Conservation (phyloP, 2,113 vertebrate genomes). For the Myiozetetes cayanensis region DNA sequence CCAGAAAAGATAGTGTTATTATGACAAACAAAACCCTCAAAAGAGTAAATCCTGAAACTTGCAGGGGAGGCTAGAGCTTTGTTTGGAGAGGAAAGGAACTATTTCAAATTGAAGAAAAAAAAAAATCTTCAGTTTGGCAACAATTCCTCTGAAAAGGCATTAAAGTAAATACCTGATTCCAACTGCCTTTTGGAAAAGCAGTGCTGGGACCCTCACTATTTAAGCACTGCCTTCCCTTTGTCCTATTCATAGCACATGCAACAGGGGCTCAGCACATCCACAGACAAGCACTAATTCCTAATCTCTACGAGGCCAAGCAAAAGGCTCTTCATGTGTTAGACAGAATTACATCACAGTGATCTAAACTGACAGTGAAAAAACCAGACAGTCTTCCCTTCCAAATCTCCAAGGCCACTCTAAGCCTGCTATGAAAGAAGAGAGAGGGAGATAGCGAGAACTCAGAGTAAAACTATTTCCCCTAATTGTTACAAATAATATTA, state of each 20-base stretch:
- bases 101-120: background rate
- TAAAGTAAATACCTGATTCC: background rate
- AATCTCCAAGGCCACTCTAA: slow-evolving; percentile 27
- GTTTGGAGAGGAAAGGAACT: background rate
- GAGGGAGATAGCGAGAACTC: background rate
- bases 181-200: background rate
- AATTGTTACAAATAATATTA: slow-evolving; percentile 22
- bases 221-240: slow-evolving; percentile 31
- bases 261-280: slow-evolving; percentile 31
- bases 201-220: background rate
- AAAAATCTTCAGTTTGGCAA: background rate
- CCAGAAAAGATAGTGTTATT: background rate
- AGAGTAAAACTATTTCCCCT: background rate
- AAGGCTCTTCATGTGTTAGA: slow-evolving; percentile 46
- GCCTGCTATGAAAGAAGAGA: slow-evolving; percentile 27
- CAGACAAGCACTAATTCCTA: slow-evolving; percentile 59
- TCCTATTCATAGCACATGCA: slow-evolving; percentile 37
- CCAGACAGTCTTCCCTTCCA: slow-evolving; percentile 44
- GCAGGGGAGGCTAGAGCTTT: background rate
- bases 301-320: slow-evolving; percentile 59
- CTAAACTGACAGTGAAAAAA: slow-evolving; percentile 55
- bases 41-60: background rate
- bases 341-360: slow-evolving; percentile 51
- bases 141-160: background rate
- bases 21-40: background rate